Percentiles rank a stretch among this genome's conserved stretches.
These are phyloP conservation scores for Drosophila mayaguana DNA, from an alignment of 2,888 invertebrate species.

Conservation along the genomic window DNA sequence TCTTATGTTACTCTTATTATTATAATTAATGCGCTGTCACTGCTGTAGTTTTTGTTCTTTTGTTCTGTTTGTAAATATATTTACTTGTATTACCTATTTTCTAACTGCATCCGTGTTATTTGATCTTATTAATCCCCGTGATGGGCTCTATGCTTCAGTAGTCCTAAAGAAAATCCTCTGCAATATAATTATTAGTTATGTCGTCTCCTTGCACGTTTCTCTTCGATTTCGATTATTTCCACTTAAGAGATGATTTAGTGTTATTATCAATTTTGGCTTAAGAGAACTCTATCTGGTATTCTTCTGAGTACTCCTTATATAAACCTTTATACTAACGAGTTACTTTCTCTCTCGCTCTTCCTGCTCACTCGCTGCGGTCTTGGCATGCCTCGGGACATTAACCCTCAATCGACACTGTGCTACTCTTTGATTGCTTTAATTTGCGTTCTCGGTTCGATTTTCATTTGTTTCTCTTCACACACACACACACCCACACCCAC, in stretches of 20 bases:
- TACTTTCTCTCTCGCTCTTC: conserved; percentile 31
- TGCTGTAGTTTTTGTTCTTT: conserved; percentile 29
- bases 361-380: conserved; percentile 6
- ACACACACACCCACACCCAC: conserved; percentile 19
- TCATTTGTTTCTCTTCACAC: conserved; percentile 47
- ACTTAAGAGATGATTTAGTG: neutral
- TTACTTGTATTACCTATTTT: conserved; percentile 31
- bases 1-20: conserved; percentile 22
- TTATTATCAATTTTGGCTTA: neutral
- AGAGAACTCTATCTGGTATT: neutral
- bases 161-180: neutral
- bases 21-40: conserved; percentile 19
- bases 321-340: conserved; percentile 52
- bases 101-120: conserved; percentile 56
- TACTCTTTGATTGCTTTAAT: conserved; percentile 68
- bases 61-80: conserved; percentile 58
- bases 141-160: conserved; percentile 24
- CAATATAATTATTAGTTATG: neutral
- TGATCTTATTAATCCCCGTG: conserved; percentile 26
- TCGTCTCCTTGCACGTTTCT: conserved; percentile 13
- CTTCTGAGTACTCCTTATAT: neutral
- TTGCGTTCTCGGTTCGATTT: conserved; percentile 62
- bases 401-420: conserved; percentile 34
- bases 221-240: neutral
- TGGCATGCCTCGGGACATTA: conserved; percentile 37